phyloP scores from a whole-genome alignment of 2,113 vertebrate species.

The Nibea coibor region DNA sequence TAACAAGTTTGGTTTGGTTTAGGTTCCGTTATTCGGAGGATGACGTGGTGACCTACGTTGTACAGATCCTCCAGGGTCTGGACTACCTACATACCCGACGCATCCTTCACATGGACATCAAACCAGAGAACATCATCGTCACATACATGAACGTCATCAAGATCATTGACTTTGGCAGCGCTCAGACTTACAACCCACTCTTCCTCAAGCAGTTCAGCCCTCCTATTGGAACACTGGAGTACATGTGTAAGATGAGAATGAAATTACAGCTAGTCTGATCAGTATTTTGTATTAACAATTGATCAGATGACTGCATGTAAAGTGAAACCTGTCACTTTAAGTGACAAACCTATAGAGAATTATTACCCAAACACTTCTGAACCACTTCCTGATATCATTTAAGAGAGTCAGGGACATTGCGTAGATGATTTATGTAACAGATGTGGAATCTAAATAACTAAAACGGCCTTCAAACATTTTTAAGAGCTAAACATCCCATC shows the following conservation, averaged over 20 bases:
- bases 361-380: background rate
- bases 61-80: conserved; percentile 94
- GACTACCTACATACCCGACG: conserved; percentile 92
- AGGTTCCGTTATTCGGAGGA: conserved; percentile 99
- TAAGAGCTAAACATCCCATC: background rate
- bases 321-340: background rate
- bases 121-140: conserved; percentile 94
- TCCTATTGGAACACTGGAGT: conserved; percentile 93
- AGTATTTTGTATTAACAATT: background rate
- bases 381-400: too few species aligned
- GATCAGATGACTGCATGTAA: background rate
- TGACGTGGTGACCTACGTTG: conserved; percentile 91
- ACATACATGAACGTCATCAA: conserved; percentile 92
- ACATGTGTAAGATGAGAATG: conserved; percentile 90
- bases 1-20: conserved; percentile 2
- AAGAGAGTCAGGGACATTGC: too few species aligned
- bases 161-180: conserved; percentile 96
- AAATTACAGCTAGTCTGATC: background rate
- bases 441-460: background rate
- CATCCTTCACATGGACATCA: conserved; percentile 96
- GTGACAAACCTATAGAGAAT: background rate
- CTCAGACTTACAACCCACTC: conserved; percentile 94
- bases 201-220: conserved; percentile 91
- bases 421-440: background rate
- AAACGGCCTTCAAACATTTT: conserved; percentile 1